Percentiles rank a stretch among this genome's conserved stretches.
phyloP scores from a whole-genome alignment of 2,113 vertebrate species.

The Cygnus atratus region DNA sequence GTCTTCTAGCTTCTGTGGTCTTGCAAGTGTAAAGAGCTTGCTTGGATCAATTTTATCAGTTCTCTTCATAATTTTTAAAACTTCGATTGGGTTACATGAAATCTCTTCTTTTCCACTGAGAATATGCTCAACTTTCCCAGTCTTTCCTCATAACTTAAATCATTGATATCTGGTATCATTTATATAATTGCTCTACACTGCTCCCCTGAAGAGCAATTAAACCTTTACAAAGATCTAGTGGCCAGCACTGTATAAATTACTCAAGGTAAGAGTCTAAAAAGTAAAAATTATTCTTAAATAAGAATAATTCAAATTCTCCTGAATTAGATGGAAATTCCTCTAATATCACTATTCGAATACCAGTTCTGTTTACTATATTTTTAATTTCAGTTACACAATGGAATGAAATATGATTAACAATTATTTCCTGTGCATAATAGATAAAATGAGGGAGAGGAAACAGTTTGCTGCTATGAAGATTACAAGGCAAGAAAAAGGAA shows the following conservation, averaged over 20 bases:
- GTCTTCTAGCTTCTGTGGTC: slow-evolving; percentile 70
- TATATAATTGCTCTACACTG: slow-evolving; percentile 63
- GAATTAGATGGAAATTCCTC: slow-evolving; percentile 25
- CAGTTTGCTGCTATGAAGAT: not conserved
- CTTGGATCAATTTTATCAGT: slow-evolving; percentile 76
- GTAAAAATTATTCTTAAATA: slow-evolving; percentile 52
- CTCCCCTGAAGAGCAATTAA: slow-evolving; percentile 73
- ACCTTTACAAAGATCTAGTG: slow-evolving; percentile 62
- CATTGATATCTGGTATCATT: slow-evolving; percentile 62
- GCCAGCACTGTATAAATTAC: slow-evolving; percentile 57
- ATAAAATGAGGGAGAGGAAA: not conserved
- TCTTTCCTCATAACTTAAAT: slow-evolving; percentile 68
- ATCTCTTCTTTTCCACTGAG: slow-evolving; percentile 70
- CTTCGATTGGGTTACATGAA: slow-evolving; percentile 67
- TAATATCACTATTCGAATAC: slow-evolving; percentile 8
- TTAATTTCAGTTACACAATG: slow-evolving; percentile 19
- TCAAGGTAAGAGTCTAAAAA: slow-evolving; percentile 44
- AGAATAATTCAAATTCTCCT: slow-evolving; percentile 31
- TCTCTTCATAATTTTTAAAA: slow-evolving; percentile 69
- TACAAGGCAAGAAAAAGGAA: not conserved
- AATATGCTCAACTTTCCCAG: slow-evolving; percentile 63
- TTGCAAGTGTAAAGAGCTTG: slow-evolving; percentile 67
- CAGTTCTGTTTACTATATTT: slow-evolving; percentile 2
- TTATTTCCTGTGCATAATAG: not conserved
- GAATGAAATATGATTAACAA: not conserved